Evolutionary conservation across 2,888 invertebrate species (phyloP).

Genomic region (Phania funesta): DNA sequence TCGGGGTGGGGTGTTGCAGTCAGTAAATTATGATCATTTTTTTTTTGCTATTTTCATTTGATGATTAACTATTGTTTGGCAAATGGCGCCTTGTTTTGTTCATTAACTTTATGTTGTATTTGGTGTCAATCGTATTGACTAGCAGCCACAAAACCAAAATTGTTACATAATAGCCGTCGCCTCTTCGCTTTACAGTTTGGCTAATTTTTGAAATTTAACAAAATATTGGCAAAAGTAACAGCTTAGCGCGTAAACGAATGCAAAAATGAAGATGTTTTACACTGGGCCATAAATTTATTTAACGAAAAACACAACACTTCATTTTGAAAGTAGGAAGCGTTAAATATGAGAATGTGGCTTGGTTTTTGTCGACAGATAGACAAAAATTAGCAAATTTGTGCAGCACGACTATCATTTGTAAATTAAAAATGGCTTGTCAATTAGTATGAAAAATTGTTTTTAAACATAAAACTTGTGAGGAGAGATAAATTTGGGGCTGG

Average conservation of each 20-base stretch:
- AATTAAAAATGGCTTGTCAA: too few species aligned
- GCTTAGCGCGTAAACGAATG: conserved; percentile 20
- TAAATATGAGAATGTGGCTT: conserved; percentile 18
- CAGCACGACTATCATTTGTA: too few species aligned
- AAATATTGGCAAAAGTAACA: conserved; percentile 37
- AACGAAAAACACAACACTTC: not conserved
- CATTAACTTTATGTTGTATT: too few species aligned
- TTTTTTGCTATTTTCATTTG: not conserved
- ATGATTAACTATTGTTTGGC: conserved; percentile 13
- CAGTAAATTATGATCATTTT: conserved; percentile 24
- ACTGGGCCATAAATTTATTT: conserved; percentile 1
- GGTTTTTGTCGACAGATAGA: not conserved
- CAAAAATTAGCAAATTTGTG: not conserved
- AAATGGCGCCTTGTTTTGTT: conserved; percentile 4
- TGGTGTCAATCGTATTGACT: conserved; percentile 51
- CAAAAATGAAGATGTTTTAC: conserved; percentile 20
- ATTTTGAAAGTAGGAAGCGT: conserved; percentile 57
- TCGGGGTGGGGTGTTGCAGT: too few species aligned
- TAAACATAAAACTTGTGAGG: too few species aligned
- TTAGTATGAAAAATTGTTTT: too few species aligned
- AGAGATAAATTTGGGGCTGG: too few species aligned
- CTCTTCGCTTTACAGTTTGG: not conserved
- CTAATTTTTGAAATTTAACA: conserved; percentile 4
- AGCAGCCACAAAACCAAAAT: conserved; percentile 21
- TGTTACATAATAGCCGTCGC: conserved; percentile 22